These are phyloP conservation scores for Acrocyrtus sp. DNA, from an alignment of 2,888 invertebrate species.

Conservation along the genomic window DNA sequence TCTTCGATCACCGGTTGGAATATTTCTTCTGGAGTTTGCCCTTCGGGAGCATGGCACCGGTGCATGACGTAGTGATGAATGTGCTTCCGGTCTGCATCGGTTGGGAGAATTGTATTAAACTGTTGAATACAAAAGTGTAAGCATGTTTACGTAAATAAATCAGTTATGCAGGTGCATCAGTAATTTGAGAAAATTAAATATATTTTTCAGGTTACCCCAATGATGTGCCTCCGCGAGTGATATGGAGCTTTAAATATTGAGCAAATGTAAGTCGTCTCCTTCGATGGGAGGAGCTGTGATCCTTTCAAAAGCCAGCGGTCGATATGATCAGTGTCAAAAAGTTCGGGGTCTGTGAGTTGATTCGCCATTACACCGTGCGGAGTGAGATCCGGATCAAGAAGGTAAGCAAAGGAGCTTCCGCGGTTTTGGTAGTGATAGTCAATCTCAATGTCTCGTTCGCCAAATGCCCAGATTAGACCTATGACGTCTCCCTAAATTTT, in stretches of 20 bases:
- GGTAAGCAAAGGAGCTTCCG: not conserved
- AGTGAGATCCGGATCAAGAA: slow-evolving; percentile 10
- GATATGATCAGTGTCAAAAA: no score
- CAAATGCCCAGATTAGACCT: slow-evolving; percentile 15
- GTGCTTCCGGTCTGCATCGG: slow-evolving; percentile 15
- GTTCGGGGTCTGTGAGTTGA: no score
- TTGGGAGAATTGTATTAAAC: slow-evolving; percentile 29
- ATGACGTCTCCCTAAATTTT: no score
- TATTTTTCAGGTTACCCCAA: no score
- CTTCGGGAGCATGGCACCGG: slow-evolving; percentile 27
- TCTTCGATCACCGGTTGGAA: slow-evolving; percentile 13
- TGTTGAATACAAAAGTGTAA: no score
- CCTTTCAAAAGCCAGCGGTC: no score
- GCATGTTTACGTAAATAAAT: no score
- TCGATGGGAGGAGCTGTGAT: not conserved
- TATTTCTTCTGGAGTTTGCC: not conserved
- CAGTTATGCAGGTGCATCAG: no score
- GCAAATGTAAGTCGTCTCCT: slow-evolving; percentile 21
- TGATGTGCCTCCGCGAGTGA: slow-evolving; percentile 23
- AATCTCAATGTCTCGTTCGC: slow-evolving; percentile 1
- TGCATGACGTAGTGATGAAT: slow-evolving; percentile 36
- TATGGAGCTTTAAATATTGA: slow-evolving; percentile 21
- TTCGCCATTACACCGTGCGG: no score
- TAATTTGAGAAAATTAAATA: no score
- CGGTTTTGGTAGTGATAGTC: slow-evolving; percentile 14